phyloP scores from a whole-genome alignment of 1,140 invertebrate species.

The Zaprionus ghesquierei region DNA sequence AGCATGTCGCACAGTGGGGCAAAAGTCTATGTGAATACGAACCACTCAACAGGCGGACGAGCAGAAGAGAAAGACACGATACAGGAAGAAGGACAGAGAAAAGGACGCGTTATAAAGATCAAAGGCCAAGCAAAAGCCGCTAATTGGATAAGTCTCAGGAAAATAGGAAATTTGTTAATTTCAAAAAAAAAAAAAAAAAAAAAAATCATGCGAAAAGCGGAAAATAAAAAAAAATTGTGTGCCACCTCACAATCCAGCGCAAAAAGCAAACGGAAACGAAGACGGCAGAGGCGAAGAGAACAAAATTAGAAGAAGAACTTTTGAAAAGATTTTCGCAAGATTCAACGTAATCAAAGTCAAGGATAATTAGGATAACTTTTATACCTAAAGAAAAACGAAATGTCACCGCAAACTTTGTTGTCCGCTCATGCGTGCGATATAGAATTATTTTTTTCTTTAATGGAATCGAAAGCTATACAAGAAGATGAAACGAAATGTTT shows the following conservation, averaged over 20 bases:
- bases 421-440: neutral
- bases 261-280: neutral
- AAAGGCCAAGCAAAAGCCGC: slow-evolving; percentile 25
- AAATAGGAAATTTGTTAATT: slow-evolving; percentile 9
- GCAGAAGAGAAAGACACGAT: neutral
- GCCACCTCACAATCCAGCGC: no score
- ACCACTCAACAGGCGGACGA: slow-evolving; percentile 19
- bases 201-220: neutral
- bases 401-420: neutral
- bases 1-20: slow-evolving; percentile 30
- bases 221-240: neutral
- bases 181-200: neutral
- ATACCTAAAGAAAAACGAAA: neutral
- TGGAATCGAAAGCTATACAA: neutral
- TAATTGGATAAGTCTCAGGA: slow-evolving; percentile 26
- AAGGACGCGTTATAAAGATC: slow-evolving; percentile 8
- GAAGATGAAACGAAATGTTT: no score
- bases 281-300: neutral
- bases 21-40: slow-evolving; percentile 7
- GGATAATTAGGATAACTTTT: neutral
- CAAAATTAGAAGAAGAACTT: no score
- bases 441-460: neutral
- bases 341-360: neutral
- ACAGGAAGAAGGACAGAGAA: neutral
- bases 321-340: neutral